Base-by-base conservation (phyloP, 1,140 invertebrate genomes). In the Trigoniulus corallinus region DNA sequence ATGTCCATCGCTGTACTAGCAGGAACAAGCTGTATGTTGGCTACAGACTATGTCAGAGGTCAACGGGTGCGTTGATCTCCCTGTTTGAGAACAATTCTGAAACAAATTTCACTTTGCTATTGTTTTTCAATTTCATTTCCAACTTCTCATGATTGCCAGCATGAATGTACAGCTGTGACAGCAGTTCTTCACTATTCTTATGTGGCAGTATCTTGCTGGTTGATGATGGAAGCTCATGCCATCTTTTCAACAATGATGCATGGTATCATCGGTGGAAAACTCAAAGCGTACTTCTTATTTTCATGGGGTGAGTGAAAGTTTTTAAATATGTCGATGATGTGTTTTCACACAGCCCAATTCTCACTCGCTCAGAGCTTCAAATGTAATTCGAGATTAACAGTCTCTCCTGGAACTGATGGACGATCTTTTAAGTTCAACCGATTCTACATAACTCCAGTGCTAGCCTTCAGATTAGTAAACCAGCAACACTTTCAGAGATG, bases 121-220 rank as follows among this genome's bases (percentile, higher is more conserved):
- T n/a, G n/a, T n/a, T n/a, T n/a, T n/a, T n/a, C n/a, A n/a, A n/a
- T 12, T 47, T 46, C 22, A 47, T 47, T 15, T 51, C 23, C 18
- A 34, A 34, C 7, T 47, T 27, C 10, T 22, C 20, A 4, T 25
- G 7, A 25, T 43, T 48, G 3, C 4, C 21, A 58, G 57, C 53
- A 56, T 45, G 27, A 41, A 12, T 64, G 63, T 44, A 55, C 60
- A 3, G 59, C 59, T 1, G 21, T 65, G 10, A 56, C 60, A 3
- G 61, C 59, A 1, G 27, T 60, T 23, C 55, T 61, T 0, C 63
- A 65, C 21, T 58, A 57, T 40, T 59, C 60, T 43, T 65, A 61
- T 46, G 47, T 59, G 24, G 54, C 54, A 22, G 56, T 58, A 0
- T 61, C 57, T 1, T 42, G 42, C 1, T 61, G 59, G 61, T 26